Conservation (phyloP, 2,888 invertebrate species). For the Patella ulyssiponensis region DNA sequence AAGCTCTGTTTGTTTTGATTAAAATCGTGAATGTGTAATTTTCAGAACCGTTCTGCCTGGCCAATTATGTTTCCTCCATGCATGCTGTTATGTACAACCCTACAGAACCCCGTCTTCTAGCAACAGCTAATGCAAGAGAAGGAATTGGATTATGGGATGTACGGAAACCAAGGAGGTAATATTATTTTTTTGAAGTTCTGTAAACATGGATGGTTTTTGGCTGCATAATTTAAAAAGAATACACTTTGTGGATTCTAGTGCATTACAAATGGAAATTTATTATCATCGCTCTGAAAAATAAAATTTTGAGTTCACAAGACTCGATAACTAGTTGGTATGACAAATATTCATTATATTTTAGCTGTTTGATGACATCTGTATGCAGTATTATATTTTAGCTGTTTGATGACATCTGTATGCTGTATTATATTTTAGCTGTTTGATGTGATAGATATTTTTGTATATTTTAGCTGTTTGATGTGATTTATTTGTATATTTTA, state of each 20-base stretch:
- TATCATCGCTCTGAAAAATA: too few relatives aligned
- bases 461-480: too few relatives aligned
- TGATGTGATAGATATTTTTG: conserved; percentile 22
- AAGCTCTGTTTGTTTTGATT: too few relatives aligned
- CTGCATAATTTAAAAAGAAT: not conserved
- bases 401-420: conserved; percentile 64
- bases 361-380: conserved; percentile 64
- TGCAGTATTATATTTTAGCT: conserved; percentile 71
- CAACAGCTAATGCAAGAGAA: conserved; percentile 91
- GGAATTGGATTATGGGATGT: conserved; percentile 93
- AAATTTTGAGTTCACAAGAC: too few relatives aligned
- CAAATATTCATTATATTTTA: conserved; percentile 70
- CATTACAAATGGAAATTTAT: too few relatives aligned
- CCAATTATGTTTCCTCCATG: conserved; percentile 84
- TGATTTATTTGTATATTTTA: too few relatives aligned
- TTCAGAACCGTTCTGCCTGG: conserved; percentile 79
- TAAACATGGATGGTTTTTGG: too few relatives aligned
- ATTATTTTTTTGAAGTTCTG: not conserved
- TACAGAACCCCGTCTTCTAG: conserved; percentile 83
- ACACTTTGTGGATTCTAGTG: not conserved
- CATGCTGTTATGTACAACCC: conserved; percentile 97
- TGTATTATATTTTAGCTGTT: conserved; percentile 72
- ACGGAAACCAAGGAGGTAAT: conserved; percentile 84
- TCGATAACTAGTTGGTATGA: too few relatives aligned
- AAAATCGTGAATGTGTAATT: conserved; percentile 27